Evolutionary conservation across 2,888 invertebrate genomes (phyloP).

Genomic region (Metacarcinus magister): DNA sequence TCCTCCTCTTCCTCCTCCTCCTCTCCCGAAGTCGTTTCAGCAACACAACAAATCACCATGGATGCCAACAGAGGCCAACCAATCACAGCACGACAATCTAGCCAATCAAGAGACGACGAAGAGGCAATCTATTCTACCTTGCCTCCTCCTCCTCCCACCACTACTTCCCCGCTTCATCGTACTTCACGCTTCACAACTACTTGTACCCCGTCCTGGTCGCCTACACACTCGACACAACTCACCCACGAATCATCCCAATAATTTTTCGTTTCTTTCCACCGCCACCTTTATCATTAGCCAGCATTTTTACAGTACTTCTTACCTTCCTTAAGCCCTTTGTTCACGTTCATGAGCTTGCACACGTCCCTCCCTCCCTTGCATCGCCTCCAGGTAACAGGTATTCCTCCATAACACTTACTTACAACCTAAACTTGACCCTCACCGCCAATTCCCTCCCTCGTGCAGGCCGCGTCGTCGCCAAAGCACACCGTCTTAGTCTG

Average conservation of each 20-base stretch:
- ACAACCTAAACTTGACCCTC: not conserved
- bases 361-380: not conserved
- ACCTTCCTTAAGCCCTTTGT: not conserved
- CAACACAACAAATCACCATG: not conserved
- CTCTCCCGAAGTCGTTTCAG: not conserved
- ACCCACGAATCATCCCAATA: not conserved
- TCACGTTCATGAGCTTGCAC: not conserved
- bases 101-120: conserved; percentile 23
- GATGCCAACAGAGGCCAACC: conserved; percentile 33
- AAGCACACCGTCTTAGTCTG: not conserved
- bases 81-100: conserved; percentile 36
- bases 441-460: not conserved
- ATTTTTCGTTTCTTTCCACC: not conserved
- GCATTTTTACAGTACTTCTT: not conserved
- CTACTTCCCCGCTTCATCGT: not conserved
- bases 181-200: not conserved
- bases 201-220: not conserved
- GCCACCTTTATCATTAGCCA: not conserved
- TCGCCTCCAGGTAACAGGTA: too few relatives aligned
- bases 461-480: conserved; percentile 7
- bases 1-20: not conserved
- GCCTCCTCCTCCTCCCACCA: not conserved
- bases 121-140: not conserved
- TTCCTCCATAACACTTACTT: not conserved
- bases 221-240: not conserved